Evolutionary conservation across 1,140 invertebrate genomes (phyloP), one percentile per base, ranked within the genome.

Genomic region (Macrosteles quadrilineatus): DNA sequence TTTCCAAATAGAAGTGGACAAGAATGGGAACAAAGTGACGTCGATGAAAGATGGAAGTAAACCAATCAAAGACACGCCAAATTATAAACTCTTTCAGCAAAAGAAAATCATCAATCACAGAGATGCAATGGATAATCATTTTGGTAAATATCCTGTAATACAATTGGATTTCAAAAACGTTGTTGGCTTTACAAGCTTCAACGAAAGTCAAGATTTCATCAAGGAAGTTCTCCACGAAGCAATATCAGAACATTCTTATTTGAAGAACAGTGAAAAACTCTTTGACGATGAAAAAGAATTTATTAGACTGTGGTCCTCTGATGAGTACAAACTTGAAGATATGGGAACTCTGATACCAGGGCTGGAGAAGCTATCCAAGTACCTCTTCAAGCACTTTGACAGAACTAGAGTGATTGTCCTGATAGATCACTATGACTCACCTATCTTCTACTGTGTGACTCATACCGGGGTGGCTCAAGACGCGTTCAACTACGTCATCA

Each of bases 1-100:
- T 50, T 27, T 68, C 17, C 43, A 68, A 36, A 53, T 68, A 4
- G 43, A 57, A 68, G 67, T 68, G 2, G 50, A 68, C 27, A 21
- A 45, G 25, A 43, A 57, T 30, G 67, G 67, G 4, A 32, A 32
- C 31, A 62, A 29, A n/a, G 12, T 62, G 25, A 50, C 47, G 4
- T 50, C 47, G 14, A 50, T 50, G 4, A 50, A 17, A 21, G 47
- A 50, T 19, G n/a, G 3, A 21, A 50, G 3, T 21, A 50, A 50
- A 21, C 47, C 47, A n/a, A 50, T 50, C n/a, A 50, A 50, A 50
- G 47, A 50, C n/a, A 50, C 47, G 4, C 47, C 47, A 50, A 50
- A 50, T n/a, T 50, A 11, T 50, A 50, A 50, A 50, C 47, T 50
- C 6, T 50, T 50, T 21, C 14, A 21, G 14, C 47, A 50, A n/a